Conservation (phyloP, 2,888 invertebrate species). For the Terebella lapidaria region DNA sequence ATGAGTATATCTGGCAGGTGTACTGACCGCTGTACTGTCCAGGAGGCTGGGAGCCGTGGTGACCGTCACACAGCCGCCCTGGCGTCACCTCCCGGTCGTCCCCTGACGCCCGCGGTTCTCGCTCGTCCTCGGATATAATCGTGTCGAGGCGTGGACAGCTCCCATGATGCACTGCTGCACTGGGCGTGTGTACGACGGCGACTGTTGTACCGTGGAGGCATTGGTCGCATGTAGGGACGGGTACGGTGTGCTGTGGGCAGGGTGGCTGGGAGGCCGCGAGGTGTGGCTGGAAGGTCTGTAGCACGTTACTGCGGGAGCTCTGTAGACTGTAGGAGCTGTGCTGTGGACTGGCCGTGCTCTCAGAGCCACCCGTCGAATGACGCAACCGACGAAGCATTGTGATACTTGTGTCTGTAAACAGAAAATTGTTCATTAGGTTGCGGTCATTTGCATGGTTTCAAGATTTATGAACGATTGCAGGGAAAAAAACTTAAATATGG, state of each 20-base stretch:
- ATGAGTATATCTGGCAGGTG: no score
- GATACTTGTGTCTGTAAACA: constrained; percentile 34
- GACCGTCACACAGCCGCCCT: neutral
- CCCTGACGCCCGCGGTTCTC: neutral
- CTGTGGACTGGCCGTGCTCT: constrained; percentile 30
- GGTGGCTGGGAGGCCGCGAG: neutral
- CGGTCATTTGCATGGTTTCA: neutral
- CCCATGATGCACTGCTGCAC: neutral
- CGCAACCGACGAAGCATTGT: constrained; percentile 35
- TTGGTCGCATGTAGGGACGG: neutral
- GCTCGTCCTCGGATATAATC: neutral
- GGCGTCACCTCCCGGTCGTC: neutral
- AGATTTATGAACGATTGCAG: neutral
- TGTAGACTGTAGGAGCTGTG: constrained; percentile 30
- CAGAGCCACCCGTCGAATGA: constrained; percentile 39
- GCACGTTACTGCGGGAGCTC: constrained; percentile 29
- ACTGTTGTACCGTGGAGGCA: neutral
- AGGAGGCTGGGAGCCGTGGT: neutral
- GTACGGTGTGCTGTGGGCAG: neutral
- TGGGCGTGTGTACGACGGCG: neutral
- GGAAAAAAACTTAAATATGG: neutral
- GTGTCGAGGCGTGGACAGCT: neutral
- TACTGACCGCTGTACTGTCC: neutral
- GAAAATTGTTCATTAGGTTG: neutral
- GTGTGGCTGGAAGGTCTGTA: constrained; percentile 39